Base-by-base conservation (phyloP, 2,113 vertebrate species). In the Hippopotamus amphibius region DNA sequence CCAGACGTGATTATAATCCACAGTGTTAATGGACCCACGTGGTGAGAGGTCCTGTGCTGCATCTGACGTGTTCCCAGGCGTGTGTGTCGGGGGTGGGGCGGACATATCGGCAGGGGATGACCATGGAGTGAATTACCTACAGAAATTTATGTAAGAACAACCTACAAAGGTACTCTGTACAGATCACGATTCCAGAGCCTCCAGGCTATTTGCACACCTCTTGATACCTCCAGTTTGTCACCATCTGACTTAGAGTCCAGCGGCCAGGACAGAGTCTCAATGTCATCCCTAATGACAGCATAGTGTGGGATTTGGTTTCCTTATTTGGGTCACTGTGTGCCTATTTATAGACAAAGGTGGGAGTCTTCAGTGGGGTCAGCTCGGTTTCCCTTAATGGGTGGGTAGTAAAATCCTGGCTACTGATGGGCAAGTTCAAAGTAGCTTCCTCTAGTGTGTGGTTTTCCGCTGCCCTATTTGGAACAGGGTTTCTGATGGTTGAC, bases 201-300 rank as follows among this genome's bases (percentile, higher is more conserved):
- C 30, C 0, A 3, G 61, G 57, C 30, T 65, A 21, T 21, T 7
- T 30, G 28, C 65, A 14, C 0, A 0, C 6, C 50, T 26, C 41
- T 22, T 21, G 48, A 30, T 3, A 30, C 22, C 13, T 85, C 46
- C 16, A 10, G 2, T 15, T 10, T n/a, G 15, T 61, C 50, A 19
- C 74, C 10, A 3, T 16, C 81, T 88, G 86, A 46, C 68, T 55
- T 33, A 68, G 71, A 15, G 17, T 66, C 22, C 4, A 81, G 53
- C 5, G 11, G 43, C 22, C 37, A 17, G 24, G 41, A 43, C 16
- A 57, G 81, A 57, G 65, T 9, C 10, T 66, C 48, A 48, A 7
- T 1, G 2, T 61, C 33, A n/a, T 72, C 16, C 77, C 63, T 37
- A 24, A 22, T 11, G 59, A 61, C 14, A 16, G 43, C 37, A 53